Conservation (phyloP, 2,113 vertebrate genomes). For the Speoplatyrhinus poulsoni region DNA sequence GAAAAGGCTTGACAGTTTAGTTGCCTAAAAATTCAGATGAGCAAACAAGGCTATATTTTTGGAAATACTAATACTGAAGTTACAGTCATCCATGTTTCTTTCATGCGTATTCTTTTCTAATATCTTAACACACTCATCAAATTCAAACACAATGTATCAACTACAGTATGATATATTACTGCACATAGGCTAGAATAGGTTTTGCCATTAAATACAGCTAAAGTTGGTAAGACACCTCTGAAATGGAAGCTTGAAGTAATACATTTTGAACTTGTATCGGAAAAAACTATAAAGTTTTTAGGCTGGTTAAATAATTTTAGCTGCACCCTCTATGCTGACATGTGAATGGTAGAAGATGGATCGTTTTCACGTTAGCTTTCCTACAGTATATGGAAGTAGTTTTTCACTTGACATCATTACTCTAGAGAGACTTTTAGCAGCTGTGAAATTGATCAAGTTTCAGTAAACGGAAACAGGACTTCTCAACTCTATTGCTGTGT, state of each 20-base stretch:
- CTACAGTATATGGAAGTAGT: neutral
- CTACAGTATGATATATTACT: neutral
- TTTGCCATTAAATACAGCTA: neutral
- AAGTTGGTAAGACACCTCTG: conserved; percentile 1
- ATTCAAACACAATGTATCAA: neutral
- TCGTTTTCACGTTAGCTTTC: too few species aligned
- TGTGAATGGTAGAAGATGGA: too few species aligned
- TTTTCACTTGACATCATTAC: neutral
- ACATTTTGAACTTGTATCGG: too few species aligned
- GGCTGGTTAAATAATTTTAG: too few species aligned
- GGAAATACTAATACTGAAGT: neutral
- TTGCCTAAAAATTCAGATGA: neutral
- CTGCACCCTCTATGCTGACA: too few species aligned
- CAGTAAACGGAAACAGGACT: neutral
- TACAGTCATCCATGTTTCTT: neutral
- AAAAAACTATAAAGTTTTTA: too few species aligned
- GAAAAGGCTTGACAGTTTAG: neutral
- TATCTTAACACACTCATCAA: neutral
- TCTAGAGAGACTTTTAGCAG: neutral
- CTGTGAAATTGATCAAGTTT: neutral
- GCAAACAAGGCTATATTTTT: too few species aligned
- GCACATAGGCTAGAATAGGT: conserved; percentile 18
- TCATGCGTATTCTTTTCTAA: neutral
- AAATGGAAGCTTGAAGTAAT: neutral
- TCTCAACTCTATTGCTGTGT: neutral